Percentiles rank a stretch among this genome's conserved stretches.
Conservation (phyloP, 2,888 invertebrate genomes). For the Lampropteryx suffumata region DNA sequence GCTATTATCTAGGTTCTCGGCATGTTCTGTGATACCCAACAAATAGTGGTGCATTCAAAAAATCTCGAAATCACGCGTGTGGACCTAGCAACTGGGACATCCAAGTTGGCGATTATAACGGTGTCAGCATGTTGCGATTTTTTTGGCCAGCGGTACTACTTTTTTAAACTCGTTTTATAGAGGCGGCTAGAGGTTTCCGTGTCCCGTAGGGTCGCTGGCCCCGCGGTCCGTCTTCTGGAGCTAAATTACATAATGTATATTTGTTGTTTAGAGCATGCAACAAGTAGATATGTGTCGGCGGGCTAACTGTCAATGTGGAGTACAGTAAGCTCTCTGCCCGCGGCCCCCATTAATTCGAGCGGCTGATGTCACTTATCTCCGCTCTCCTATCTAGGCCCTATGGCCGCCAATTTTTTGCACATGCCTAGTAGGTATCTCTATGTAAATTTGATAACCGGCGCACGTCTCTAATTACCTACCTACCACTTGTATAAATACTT, state of each 20-base stretch:
- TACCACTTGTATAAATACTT: slow-evolving; percentile 66
- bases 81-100: slow-evolving; percentile 80
- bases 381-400: slow-evolving; percentile 82
- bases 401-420: slow-evolving; percentile 80
- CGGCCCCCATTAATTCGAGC: slow-evolving; percentile 82
- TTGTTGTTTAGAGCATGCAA: slow-evolving; percentile 79
- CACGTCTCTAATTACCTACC: slow-evolving; percentile 73
- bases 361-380: slow-evolving; percentile 82
- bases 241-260: slow-evolving; percentile 82
- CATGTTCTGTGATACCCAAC: slow-evolving; percentile 70
- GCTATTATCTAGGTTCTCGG: slow-evolving; percentile 69
- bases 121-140: slow-evolving; percentile 84
- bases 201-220: slow-evolving; percentile 83
- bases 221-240: slow-evolving; percentile 76
- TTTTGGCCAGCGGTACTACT: slow-evolving; percentile 84
- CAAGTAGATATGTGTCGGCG: slow-evolving; percentile 83
- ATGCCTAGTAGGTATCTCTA: slow-evolving; percentile 64
- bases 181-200: slow-evolving; percentile 82
- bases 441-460: slow-evolving; percentile 74
- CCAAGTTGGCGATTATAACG: slow-evolving; percentile 83
- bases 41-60: slow-evolving; percentile 74
- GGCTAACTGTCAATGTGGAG: slow-evolving; percentile 83
- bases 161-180: slow-evolving; percentile 84
- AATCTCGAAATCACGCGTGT: slow-evolving; percentile 69
- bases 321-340: slow-evolving; percentile 81